These are phyloP conservation scores for Athene noctua DNA, from an alignment of 2,113 vertebrate genomes.

Conservation along the genomic window DNA sequence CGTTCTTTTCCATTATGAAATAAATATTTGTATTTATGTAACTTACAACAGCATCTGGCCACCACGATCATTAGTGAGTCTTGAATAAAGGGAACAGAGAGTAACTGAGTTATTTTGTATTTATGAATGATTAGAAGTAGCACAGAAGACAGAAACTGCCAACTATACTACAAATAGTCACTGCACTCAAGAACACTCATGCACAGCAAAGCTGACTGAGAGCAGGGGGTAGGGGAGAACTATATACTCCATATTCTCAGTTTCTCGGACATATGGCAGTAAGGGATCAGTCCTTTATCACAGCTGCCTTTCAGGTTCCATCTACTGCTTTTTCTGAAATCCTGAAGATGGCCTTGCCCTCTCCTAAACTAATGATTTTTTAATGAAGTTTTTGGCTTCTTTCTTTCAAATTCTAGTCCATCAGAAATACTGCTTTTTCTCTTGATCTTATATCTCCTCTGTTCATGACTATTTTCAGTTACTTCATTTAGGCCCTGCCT, in stretches of 20 bases:
- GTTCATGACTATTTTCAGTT: not conserved
- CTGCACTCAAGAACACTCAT: not conserved
- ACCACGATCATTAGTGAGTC: not conserved
- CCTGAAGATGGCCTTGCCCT: not conserved
- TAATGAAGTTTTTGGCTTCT: not conserved
- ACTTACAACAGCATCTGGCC: not conserved
- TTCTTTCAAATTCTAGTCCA: not conserved
- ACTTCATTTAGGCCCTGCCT: not conserved
- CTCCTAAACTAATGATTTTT: not conserved
- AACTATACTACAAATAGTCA: not conserved
- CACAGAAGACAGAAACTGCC: not conserved
- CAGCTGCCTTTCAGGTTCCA: not conserved
- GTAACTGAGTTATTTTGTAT: not conserved
- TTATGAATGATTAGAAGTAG: not conserved
- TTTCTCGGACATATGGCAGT: not conserved
- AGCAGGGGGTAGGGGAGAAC: fast-evolving
- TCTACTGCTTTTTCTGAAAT: not conserved
- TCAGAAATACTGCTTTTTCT: not conserved
- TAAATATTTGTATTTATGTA: not conserved
- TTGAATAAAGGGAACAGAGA: not conserved
- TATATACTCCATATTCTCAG: not conserved
- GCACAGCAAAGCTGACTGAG: not conserved
- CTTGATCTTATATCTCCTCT: not conserved
- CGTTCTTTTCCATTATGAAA: not conserved
- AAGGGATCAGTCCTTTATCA: not conserved